A percentile compares a stretch with the other conserved stretches of the same genome.
These are phyloP conservation scores for Ruditapes philippinarum DNA, from an alignment of 1,140 invertebrate species.

Conservation along the genomic window DNA sequence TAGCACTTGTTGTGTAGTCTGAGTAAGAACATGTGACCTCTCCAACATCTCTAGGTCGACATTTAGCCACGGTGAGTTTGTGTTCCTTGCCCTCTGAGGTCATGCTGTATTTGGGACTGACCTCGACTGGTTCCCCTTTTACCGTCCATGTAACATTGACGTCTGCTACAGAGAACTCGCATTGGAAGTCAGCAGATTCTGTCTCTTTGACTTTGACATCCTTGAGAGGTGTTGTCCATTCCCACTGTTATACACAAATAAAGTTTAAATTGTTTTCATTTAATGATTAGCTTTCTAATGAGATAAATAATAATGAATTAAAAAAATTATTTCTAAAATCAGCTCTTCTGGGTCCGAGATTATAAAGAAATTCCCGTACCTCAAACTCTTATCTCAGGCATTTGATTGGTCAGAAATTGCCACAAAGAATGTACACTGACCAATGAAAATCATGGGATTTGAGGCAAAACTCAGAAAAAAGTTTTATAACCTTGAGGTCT, in stretches of 20 bases:
- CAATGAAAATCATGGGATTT: too few relatives aligned
- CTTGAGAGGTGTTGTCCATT: slow-evolving; percentile 82
- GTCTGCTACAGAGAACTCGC: slow-evolving; percentile 84
- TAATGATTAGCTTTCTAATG: too few relatives aligned
- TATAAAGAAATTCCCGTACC: too few relatives aligned
- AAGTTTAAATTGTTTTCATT: too few relatives aligned
- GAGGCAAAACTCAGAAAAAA: too few relatives aligned
- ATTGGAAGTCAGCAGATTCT: slow-evolving; percentile 85
- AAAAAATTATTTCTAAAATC: too few relatives aligned
- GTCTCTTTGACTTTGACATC: slow-evolving; percentile 84
- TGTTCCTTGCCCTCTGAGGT: slow-evolving; percentile 81
- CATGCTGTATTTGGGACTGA: slow-evolving; percentile 83
- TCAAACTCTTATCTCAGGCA: too few relatives aligned
- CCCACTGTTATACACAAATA: slow-evolving; percentile 83
- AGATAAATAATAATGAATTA: too few relatives aligned
- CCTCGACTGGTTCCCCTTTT: slow-evolving; percentile 79
- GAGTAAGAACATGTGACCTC: slow-evolving; percentile 82
- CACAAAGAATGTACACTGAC: too few relatives aligned
- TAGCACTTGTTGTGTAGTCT: slow-evolving; percentile 80
- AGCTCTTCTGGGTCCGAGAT: too few relatives aligned
- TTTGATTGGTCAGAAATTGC: too few relatives aligned
- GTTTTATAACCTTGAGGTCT: too few relatives aligned
- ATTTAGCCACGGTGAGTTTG: slow-evolving; percentile 80
- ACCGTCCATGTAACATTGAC: slow-evolving; percentile 84
- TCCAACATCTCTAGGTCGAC: slow-evolving; percentile 81